Evolutionary conservation across 2,113 vertebrate genomes (phyloP).

Genomic region (Capreolus pygargus): DNA sequence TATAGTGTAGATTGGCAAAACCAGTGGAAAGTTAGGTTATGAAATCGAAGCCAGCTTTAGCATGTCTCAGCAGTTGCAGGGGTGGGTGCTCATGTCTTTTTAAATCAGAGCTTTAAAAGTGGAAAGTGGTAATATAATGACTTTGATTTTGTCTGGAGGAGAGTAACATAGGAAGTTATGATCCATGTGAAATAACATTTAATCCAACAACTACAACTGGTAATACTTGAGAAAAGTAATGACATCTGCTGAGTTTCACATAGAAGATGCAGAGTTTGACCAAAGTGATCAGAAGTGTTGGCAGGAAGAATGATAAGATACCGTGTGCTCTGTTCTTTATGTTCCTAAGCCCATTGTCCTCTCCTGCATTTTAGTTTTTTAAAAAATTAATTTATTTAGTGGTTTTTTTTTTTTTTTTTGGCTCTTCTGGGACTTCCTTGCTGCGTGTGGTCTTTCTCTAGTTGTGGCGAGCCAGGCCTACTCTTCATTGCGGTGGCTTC

Average conservation of each 20-base stretch:
- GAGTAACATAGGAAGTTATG: neutral
- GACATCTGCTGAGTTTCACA: neutral
- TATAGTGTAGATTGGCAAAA: conserved; percentile 10
- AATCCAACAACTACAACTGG: neutral
- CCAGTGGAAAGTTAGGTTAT: neutral
- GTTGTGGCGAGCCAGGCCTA: neutral
- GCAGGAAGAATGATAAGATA: neutral
- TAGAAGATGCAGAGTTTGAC: neutral
- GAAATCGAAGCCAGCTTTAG: neutral
- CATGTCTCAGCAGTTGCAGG: conserved; percentile 17
- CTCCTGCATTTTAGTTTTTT: neutral
- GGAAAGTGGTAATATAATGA: neutral
- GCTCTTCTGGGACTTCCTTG: neutral
- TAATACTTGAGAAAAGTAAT: neutral
- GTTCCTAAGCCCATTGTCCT: neutral
- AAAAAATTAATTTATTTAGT: neutral
- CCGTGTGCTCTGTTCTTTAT: neutral
- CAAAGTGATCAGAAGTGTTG: neutral
- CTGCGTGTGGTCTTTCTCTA: neutral
- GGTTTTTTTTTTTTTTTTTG: neutral
- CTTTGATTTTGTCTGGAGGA: neutral
- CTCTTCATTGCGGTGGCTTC: neutral
- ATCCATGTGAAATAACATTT: neutral
- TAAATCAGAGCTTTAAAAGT: neutral
- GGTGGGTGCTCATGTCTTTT: neutral